These are phyloP conservation scores for Apodemia duryi DNA, from an alignment of 2,888 invertebrate genomes.

Conservation along the genomic window DNA sequence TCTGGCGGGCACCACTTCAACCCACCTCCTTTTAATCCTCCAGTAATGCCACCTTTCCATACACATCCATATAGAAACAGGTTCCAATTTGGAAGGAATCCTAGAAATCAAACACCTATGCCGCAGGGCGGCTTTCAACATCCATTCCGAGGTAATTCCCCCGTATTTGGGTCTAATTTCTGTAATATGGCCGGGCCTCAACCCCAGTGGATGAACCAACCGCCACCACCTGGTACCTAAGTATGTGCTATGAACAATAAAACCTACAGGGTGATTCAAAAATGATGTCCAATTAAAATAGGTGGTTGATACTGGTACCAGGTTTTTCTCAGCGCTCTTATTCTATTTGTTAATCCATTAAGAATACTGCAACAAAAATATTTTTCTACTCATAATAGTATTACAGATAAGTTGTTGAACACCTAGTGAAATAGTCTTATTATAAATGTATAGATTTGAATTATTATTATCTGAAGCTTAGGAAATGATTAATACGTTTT, in stretches of 20 bases:
- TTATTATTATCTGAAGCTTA: background rate
- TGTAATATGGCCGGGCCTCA: slow-evolving; percentile 44
- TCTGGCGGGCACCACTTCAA: slow-evolving; percentile 27
- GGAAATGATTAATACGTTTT: background rate
- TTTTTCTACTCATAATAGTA: slow-evolving; percentile 2
- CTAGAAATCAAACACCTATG: slow-evolving; percentile 40
- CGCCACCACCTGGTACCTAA: slow-evolving; percentile 68
- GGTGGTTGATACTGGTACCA: background rate
- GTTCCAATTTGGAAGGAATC: slow-evolving; percentile 50
- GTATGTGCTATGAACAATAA: slow-evolving; percentile 22
- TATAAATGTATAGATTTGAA: too few species aligned
- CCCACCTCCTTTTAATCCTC: slow-evolving; percentile 36
- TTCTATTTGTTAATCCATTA: background rate
- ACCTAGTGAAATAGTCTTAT: background rate
- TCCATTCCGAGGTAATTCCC: slow-evolving; percentile 43
- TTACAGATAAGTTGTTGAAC: background rate
- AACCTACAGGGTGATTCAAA: slow-evolving; percentile 2
- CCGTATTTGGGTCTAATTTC: slow-evolving; percentile 49
- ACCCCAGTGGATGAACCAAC: slow-evolving; percentile 56
- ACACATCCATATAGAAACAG: slow-evolving; percentile 39
- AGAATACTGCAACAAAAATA: slow-evolving; percentile 1
- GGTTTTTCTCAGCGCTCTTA: background rate
- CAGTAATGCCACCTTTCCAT: slow-evolving; percentile 37
- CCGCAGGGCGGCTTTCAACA: slow-evolving; percentile 38
- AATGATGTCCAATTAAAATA: slow-evolving; percentile 6